These are phyloP conservation scores for Todiramphus chloris DNA, from an alignment of 2,113 vertebrate genomes.

Conservation along the genomic window DNA sequence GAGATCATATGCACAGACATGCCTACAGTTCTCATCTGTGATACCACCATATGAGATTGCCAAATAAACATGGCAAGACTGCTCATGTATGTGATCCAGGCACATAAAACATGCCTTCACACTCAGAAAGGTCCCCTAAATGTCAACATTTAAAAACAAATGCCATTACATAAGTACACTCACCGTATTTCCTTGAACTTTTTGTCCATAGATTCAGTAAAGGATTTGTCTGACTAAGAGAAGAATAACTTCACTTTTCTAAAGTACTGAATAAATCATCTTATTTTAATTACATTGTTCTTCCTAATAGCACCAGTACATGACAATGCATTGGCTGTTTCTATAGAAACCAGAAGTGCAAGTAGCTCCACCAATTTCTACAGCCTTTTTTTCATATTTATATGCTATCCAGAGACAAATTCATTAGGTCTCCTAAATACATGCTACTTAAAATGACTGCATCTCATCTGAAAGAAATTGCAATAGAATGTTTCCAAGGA, in stretches of 20 bases:
- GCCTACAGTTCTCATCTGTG: not conserved
- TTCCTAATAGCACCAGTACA: slow-evolving; percentile 7
- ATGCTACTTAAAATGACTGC: slow-evolving; percentile 72
- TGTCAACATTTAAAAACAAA: not conserved
- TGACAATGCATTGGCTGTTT: slow-evolving; percentile 65
- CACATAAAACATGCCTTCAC: not conserved
- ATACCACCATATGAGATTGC: not conserved
- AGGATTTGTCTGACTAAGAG: not conserved
- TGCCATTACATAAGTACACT: not conserved
- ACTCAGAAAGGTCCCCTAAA: not conserved
- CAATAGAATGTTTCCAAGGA: slow-evolving; percentile 74
- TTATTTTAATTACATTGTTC: slow-evolving; percentile 42
- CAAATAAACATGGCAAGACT: not conserved
- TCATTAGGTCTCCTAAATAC: slow-evolving; percentile 65
- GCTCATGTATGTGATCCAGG: not conserved
- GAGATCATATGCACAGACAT: not conserved
- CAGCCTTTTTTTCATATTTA: slow-evolving; percentile 62
- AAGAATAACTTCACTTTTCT: not conserved
- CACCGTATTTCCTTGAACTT: not conserved
- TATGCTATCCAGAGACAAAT: slow-evolving; percentile 61
- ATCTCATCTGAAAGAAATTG: slow-evolving; percentile 71
- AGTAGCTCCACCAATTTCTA: slow-evolving; percentile 40
- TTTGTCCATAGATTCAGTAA: not conserved
- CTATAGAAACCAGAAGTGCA: slow-evolving; percentile 76
- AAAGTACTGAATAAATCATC: slow-evolving; percentile 4